Percentiles rank a stretch among this genome's conserved stretches.
phyloP scores from a whole-genome alignment of 2,888 invertebrate genomes.

The Proisotoma minuta region DNA sequence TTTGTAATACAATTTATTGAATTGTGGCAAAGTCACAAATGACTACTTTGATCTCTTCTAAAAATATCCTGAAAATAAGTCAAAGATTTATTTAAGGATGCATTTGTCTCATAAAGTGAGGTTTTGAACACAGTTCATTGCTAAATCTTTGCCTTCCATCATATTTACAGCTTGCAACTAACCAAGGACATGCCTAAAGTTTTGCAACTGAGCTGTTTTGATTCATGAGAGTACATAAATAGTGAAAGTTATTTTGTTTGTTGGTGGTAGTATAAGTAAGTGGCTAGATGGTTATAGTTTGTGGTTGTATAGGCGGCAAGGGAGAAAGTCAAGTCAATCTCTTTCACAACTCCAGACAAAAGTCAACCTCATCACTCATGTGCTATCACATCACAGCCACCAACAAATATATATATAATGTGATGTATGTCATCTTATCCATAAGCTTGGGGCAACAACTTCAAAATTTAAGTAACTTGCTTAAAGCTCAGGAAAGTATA shows the following conservation, averaged over 20 bases:
- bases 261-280: neutral
- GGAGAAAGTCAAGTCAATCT: neutral
- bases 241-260: neutral
- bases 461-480: conserved; percentile 1
- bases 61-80: no score
- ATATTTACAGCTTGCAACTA: no score
- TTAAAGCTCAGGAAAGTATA: neutral
- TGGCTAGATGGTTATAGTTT: neutral
- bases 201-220: no score
- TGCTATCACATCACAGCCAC: conserved; percentile 1
- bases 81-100: no score
- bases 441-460: neutral
- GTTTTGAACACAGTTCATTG: no score
- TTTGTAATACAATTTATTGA: no score
- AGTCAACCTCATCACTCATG: conserved; percentile 5
- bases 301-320: neutral
- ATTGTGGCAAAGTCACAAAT: no score
- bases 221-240: neutral
- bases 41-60: no score
- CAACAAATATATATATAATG: neutral
- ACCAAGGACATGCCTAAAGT: no score
- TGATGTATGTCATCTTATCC: conserved; percentile 3
- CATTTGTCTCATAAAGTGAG: no score
- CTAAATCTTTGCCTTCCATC: no score
- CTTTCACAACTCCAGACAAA: neutral